Evolutionary conservation across 2,797 vertebrate species (phyloP).

Genomic region (Tinamus major): DNA sequence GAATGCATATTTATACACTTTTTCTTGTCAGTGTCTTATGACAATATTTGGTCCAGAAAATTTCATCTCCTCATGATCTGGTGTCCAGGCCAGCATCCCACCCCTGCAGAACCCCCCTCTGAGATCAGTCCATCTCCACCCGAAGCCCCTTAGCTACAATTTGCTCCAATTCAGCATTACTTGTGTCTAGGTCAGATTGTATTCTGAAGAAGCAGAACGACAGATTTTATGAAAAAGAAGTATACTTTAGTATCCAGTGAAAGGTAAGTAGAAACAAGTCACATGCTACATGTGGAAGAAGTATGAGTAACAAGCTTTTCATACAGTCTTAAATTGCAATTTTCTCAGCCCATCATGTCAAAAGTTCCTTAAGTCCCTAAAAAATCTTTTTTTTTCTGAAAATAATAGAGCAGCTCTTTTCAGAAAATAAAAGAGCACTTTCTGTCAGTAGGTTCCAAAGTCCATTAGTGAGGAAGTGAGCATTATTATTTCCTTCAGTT

Average conservation of each 20-base stretch:
- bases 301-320: constrained; percentile 2
- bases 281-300: neutral
- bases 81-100: neutral
- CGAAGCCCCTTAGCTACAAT: neutral
- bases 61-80: neutral
- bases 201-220: neutral
- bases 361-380: neutral
- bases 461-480: neutral
- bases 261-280: neutral
- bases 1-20: neutral
- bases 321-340: neutral
- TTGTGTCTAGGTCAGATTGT: neutral
- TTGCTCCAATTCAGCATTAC: neutral
- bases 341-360: constrained; percentile 10
- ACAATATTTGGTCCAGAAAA: neutral
- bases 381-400: neutral
- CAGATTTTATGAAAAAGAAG: neutral
- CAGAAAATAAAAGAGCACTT: neutral
- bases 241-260: neutral
- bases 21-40: neutral
- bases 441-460: neutral
- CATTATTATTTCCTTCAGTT: neutral
- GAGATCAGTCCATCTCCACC: neutral
- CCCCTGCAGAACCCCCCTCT: neutral
- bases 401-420: neutral